Evolutionary conservation across 2,113 vertebrate genomes (phyloP).

Genomic region (Carollia perspicillata): DNA sequence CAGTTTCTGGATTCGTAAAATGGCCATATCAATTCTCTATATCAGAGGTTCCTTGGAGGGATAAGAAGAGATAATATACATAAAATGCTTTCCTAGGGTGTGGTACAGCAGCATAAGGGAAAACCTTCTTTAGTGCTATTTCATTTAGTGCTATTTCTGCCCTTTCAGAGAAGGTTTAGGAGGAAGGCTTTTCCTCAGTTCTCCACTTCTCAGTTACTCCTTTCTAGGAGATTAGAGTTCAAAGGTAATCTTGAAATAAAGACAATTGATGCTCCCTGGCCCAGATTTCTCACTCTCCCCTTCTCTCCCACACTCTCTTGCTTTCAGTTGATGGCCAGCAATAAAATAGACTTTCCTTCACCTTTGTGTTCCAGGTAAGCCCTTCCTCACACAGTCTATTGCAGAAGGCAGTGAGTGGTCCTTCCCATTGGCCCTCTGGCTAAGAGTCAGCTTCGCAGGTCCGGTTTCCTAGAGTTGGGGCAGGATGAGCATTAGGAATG

Average conservation of each 20-base stretch:
- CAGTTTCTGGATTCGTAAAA: background rate
- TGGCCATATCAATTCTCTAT: background rate
- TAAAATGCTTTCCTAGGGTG: background rate
- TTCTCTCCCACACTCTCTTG: background rate
- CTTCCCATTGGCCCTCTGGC: background rate
- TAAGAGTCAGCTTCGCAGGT: background rate
- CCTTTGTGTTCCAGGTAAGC: background rate
- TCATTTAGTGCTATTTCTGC: background rate
- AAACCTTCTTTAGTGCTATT: background rate
- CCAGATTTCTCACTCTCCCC: background rate
- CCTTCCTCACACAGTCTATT: background rate
- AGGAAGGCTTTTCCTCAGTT: background rate
- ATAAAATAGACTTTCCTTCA: background rate
- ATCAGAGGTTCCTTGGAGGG: background rate
- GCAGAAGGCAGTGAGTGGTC: background rate
- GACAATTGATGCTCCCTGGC: background rate
- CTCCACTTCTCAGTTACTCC: background rate
- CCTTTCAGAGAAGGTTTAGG: background rate
- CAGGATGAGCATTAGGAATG: background rate
- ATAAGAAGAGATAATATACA: background rate
- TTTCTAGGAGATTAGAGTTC: background rate
- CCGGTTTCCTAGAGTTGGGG: background rate
- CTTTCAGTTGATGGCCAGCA: background rate
- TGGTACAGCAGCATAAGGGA: too few relatives aligned
- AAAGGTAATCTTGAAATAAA: background rate